Conservation (phyloP, 2,888 invertebrate genomes). For the Synanthedon vespiformis region DNA sequence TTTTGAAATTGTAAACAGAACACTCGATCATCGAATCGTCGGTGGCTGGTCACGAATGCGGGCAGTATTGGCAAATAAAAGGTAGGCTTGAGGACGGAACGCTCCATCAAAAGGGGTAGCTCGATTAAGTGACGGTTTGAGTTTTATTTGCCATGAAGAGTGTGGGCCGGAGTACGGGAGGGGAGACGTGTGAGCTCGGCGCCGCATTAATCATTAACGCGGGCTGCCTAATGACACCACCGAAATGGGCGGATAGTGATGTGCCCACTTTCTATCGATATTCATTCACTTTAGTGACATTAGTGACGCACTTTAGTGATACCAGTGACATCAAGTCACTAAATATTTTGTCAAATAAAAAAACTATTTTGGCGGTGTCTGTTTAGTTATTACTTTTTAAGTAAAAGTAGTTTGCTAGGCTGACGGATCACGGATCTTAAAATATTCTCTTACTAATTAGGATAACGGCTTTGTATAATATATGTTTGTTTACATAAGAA, state of each 20-base stretch:
- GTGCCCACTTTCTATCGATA: slow-evolving; percentile 27
- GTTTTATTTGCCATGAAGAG: slow-evolving; percentile 53
- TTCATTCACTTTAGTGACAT: no score
- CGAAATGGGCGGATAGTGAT: slow-evolving; percentile 55
- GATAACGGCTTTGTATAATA: no score
- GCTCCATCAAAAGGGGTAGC: slow-evolving; percentile 66
- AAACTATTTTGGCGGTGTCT: no score
- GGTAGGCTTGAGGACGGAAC: slow-evolving; percentile 29
- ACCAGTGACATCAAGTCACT: no score
- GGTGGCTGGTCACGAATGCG: slow-evolving; percentile 33
- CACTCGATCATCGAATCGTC: slow-evolving; percentile 29
- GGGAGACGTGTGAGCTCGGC: slow-evolving; percentile 48
- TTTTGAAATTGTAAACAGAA: slow-evolving; percentile 31
- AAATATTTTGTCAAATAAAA: no score
- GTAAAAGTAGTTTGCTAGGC: no score
- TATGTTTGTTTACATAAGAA: no score
- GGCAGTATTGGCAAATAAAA: slow-evolving; percentile 40
- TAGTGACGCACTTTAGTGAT: no score
- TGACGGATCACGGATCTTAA: no score
- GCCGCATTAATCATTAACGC: slow-evolving; percentile 70
- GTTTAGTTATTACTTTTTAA: no score
- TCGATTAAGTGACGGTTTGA: slow-evolving; percentile 62
- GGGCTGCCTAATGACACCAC: slow-evolving; percentile 67
- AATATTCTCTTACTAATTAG: no score
- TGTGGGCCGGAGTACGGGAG: slow-evolving; percentile 15